These are phyloP conservation scores for Drosophila burlai DNA, from an alignment of 1,140 invertebrate genomes.

Conservation along the genomic window DNA sequence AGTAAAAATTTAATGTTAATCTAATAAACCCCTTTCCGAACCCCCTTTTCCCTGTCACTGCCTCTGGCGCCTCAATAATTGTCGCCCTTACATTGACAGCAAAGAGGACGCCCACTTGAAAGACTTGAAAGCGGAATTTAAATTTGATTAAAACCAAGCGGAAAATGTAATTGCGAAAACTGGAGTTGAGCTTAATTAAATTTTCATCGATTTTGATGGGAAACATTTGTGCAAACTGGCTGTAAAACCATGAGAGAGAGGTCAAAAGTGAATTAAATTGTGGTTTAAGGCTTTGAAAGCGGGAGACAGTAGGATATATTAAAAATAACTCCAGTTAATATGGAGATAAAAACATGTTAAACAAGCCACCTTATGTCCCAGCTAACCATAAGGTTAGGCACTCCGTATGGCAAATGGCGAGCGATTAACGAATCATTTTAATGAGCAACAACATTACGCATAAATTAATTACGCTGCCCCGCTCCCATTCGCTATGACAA, in stretches of 20 bases:
- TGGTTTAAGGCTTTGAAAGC: neutral
- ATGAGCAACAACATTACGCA: slow-evolving; percentile 61
- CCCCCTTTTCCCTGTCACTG: slow-evolving; percentile 25
- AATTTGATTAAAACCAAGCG: slow-evolving; percentile 71
- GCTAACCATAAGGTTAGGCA: slow-evolving; percentile 18
- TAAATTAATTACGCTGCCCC: slow-evolving; percentile 69
- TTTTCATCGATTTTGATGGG: slow-evolving; percentile 46
- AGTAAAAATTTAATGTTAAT: too few species aligned
- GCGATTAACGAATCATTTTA: slow-evolving; percentile 70
- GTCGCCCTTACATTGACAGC: slow-evolving; percentile 20
- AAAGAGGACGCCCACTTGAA: slow-evolving; percentile 61
- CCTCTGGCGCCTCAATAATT: slow-evolving; percentile 16
- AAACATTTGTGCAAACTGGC: slow-evolving; percentile 7
- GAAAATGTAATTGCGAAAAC: slow-evolving; percentile 66
- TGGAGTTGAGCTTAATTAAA: slow-evolving; percentile 46
- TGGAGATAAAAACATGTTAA: slow-evolving; percentile 26
- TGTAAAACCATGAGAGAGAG: neutral
- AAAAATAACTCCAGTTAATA: neutral
- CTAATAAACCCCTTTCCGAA: neutral
- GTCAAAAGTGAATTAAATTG: slow-evolving; percentile 4
- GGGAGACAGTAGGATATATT: neutral
- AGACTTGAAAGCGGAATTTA: slow-evolving; percentile 61
- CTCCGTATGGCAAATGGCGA: slow-evolving; percentile 38
- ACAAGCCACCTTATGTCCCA: slow-evolving; percentile 20
- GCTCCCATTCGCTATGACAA: slow-evolving; percentile 42